Conservation (phyloP, 53 echinoderm and acorn worm species). For the Henricia sp. region DNA sequence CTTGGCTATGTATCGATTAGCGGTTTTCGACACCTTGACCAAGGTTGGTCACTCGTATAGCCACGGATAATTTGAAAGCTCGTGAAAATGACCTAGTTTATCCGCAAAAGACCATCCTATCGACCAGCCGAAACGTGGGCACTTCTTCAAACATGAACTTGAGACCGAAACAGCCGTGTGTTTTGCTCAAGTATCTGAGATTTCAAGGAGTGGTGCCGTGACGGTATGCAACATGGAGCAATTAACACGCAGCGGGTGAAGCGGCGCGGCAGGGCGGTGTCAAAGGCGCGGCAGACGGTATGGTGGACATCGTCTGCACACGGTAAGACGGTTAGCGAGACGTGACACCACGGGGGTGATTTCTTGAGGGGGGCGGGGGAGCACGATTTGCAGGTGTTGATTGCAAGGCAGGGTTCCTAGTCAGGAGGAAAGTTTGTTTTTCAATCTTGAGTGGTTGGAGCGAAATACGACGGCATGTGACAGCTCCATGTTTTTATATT, state of each 20-base stretch:
- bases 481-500: neutral
- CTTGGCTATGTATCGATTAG: too few species aligned
- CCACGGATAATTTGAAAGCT: too few species aligned
- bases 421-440: too few species aligned
- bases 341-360: neutral
- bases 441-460: neutral
- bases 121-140: neutral
- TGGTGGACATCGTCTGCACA: neutral
- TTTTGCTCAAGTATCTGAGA: neutral
- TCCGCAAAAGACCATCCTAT: neutral
- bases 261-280: slow-evolving; percentile 9
- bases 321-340: neutral
- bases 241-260: slow-evolving; percentile 48
- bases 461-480: neutral
- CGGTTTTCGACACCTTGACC: too few species aligned
- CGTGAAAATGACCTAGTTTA: neutral
- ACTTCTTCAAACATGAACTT: neutral
- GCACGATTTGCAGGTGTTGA: slow-evolving; percentile 7
- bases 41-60: too few species aligned
- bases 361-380: neutral
- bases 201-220: neutral
- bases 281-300: neutral
- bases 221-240: slow-evolving; percentile 38
- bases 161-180: neutral
- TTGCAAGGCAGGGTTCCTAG: too few species aligned